Evolutionary conservation across 2,797 vertebrate species (phyloP).

Genomic region (Eupleurogrammus muticus): DNA sequence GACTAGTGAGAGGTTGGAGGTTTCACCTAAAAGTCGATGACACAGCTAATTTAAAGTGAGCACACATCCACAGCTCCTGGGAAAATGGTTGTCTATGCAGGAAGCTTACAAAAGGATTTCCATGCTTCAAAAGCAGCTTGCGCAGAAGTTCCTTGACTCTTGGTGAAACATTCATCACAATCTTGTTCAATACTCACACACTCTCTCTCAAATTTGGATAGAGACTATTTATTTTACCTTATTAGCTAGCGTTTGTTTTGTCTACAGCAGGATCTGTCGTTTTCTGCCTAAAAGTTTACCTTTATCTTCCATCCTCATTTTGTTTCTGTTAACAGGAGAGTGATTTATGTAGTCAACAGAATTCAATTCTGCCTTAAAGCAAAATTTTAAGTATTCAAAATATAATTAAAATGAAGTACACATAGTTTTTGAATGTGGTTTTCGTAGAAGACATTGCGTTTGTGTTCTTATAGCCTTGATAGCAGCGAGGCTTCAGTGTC

Average conservation of each 20-base stretch:
- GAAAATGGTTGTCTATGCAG: constrained; percentile 35
- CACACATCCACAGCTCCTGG: constrained; percentile 47
- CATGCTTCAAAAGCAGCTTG: constrained; percentile 41
- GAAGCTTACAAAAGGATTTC: constrained; percentile 23
- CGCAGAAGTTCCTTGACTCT: constrained; percentile 18
- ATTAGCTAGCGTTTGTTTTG: constrained; percentile 31
- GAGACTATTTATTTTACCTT: constrained; percentile 48
- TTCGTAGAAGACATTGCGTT: neutral
- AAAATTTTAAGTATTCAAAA: constrained; percentile 3
- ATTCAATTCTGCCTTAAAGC: neutral
- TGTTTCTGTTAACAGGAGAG: constrained; percentile 32
- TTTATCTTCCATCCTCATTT: constrained; percentile 53
- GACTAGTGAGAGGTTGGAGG: constrained; percentile 43
- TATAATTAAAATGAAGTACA: constrained; percentile 21
- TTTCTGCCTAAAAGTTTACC: constrained; percentile 30
- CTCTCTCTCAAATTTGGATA: constrained; percentile 20
- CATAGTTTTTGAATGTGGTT: neutral
- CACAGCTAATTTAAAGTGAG: constrained; percentile 51
- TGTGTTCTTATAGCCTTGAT: neutral
- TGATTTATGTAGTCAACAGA: constrained; percentile 38
- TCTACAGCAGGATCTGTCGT: constrained; percentile 30
- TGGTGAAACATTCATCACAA: constrained; percentile 47
- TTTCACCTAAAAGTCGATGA: constrained; percentile 49
- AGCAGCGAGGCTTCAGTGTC: neutral
- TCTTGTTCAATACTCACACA: constrained; percentile 19